Base-by-base conservation (phyloP, 2,888 invertebrate species). In the Amphipoea lucens region DNA sequence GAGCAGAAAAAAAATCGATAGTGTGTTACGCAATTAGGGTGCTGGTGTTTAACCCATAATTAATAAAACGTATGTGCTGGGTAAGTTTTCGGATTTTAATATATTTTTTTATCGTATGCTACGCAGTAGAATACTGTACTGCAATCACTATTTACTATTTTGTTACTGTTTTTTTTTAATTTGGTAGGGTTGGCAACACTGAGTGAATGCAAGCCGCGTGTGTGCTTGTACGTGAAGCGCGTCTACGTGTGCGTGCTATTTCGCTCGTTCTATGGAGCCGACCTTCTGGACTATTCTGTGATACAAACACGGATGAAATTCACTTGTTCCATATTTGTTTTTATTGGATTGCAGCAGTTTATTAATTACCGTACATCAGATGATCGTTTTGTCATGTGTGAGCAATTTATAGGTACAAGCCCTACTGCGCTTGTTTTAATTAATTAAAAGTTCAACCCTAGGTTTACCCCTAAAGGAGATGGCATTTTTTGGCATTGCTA, bases 321-420 rank as follows among this genome's bases (percentile, higher is more conserved):
- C 78, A 81, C 81, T 83, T 88, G 81, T 79, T 78, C 36, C 75
- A 71, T 69, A 54, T 81, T 72, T 76, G 76, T 80, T 84, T 86
- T 87, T 82, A 87, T 87, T 84, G 86, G 84, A 88, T 79, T 76
- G 74, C 75, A 36, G 73, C 45, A 72, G 65, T 74, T 87, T 79
- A 87, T 79, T 81, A 79, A 71, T 48, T 57, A 71, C 66, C 29
- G 62, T 42, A 69, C 40, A 72, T 67, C n/a, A n/a, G n/a, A 71
- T 81, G 70, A 71, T 66, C 63, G 40, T 71, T 71, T 74, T 68
- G 54, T 23, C 5, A 12, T 62, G 4, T 67, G 23, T 40, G 36
- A 48, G 14, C n/a, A 40, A 23, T 68, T 67, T 54, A 12, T 54
- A 17, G 3, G 11, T 42, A 42, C 20, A 1, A 48, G 12, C 11